These are phyloP conservation scores for Scaptomyza hsui DNA, from an alignment of 1,140 invertebrate species.

Conservation along the genomic window DNA sequence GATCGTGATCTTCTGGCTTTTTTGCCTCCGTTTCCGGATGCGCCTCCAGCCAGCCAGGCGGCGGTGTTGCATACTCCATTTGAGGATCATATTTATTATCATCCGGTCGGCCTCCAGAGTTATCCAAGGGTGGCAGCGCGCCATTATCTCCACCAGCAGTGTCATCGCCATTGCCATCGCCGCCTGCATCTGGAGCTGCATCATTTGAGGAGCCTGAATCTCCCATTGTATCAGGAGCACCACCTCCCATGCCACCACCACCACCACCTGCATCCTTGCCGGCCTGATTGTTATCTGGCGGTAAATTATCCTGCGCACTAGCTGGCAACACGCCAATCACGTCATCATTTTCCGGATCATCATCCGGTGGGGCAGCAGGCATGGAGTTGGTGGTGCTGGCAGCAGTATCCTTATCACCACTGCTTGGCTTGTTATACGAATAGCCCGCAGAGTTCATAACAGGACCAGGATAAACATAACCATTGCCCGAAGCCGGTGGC, in stretches of 20 bases:
- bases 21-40: constrained; percentile 69
- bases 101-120: constrained; percentile 44
- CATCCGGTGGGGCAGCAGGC: constrained; percentile 33
- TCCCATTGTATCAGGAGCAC: too few relatives aligned
- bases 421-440: constrained; percentile 46
- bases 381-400: constrained; percentile 45
- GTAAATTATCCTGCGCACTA: constrained; percentile 67
- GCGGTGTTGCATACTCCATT: constrained; percentile 78
- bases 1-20: constrained; percentile 55
- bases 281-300: constrained; percentile 42
- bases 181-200: constrained; percentile 23
- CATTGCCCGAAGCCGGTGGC: constrained; percentile 70
- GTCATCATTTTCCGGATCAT: constrained; percentile 66
- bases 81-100: constrained; percentile 70
- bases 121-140: constrained; percentile 45
- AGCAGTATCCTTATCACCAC: constrained; percentile 55
- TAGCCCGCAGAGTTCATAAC: constrained; percentile 43
- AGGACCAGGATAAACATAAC: constrained; percentile 60
- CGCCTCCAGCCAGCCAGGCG: constrained; percentile 73
- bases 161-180: constrained; percentile 17
- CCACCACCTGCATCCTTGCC: constrained; percentile 45
- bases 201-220: constrained; percentile 1
- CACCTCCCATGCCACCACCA: neutral
- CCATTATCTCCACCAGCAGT: constrained; percentile 16
- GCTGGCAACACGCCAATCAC: constrained; percentile 73